These are phyloP conservation scores for Dasypolia templi DNA, from an alignment of 2,888 invertebrate species.

Conservation along the genomic window DNA sequence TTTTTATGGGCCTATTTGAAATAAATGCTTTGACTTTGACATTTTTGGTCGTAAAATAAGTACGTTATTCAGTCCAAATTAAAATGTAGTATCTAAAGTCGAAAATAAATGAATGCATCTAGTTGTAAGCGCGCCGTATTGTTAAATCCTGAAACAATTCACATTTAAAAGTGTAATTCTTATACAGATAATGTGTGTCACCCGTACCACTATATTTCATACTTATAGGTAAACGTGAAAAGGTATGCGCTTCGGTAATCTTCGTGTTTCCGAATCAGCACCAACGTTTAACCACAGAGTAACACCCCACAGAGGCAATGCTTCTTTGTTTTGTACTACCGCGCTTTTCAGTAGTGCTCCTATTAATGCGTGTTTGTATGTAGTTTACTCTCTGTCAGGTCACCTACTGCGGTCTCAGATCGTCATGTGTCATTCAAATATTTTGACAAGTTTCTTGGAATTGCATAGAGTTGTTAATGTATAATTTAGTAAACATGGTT, in stretches of 20 bases:
- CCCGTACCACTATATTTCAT: neutral
- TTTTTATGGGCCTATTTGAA: too few species aligned
- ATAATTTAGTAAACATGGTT: neutral
- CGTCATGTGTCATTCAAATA: too few species aligned
- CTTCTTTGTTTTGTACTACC: neutral
- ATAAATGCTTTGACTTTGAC: too few species aligned
- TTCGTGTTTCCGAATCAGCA: neutral
- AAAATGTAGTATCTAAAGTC: too few species aligned
- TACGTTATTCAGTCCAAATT: too few species aligned
- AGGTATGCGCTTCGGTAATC: neutral
- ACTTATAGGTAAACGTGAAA: neutral
- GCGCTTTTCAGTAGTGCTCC: neutral
- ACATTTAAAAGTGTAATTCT: neutral
- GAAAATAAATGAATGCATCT: too few species aligned
- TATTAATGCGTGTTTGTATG: neutral
- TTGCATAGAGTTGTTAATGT: too few species aligned
- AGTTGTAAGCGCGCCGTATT: too few species aligned
- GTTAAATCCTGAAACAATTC: neutral
- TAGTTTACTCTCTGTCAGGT: neutral
- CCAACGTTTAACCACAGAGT: neutral
- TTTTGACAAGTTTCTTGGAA: too few species aligned
- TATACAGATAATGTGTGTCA: neutral
- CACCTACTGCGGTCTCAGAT: neutral
- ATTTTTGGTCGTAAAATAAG: neutral
- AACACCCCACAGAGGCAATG: too few species aligned